Evolutionary conservation across 2,888 invertebrate genomes (phyloP).

Genomic region (Eupithecia subfuscata): DNA sequence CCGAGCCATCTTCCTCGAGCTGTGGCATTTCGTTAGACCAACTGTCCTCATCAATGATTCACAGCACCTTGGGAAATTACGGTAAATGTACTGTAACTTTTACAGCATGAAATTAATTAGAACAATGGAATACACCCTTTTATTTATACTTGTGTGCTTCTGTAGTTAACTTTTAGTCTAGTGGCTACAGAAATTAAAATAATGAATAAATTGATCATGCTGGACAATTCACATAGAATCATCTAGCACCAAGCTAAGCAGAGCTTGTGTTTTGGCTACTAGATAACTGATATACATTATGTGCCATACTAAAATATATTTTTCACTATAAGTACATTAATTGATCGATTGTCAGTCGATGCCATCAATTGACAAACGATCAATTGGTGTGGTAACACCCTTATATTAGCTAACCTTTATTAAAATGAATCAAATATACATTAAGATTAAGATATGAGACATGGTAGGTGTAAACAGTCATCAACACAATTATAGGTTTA

Average conservation of each 20-base stretch:
- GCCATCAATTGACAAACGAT: too few relatives aligned
- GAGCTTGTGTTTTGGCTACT: too few relatives aligned
- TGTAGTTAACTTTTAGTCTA: background rate
- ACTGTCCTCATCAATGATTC: conserved; percentile 17
- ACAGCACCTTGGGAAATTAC: conserved; percentile 26
- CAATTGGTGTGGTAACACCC: too few relatives aligned
- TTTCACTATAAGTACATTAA: too few relatives aligned
- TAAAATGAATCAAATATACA: conserved; percentile 2
- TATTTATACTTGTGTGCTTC: background rate
- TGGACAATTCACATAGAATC: too few relatives aligned
- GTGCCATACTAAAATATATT: too few relatives aligned
- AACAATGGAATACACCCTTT: background rate
- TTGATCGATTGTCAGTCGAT: too few relatives aligned
- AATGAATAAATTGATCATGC: too few relatives aligned
- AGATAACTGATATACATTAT: too few relatives aligned
- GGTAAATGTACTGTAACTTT: conserved; percentile 8
- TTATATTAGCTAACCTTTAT: too few relatives aligned
- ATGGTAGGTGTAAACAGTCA: background rate
- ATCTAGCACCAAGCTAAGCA: too few relatives aligned
- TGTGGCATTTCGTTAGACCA: conserved; percentile 14
- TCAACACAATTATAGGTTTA: conserved; percentile 19
- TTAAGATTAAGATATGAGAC: conserved; percentile 2
- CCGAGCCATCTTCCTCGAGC: background rate
- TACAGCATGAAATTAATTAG: background rate
- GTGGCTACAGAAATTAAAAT: background rate